Conservation (phyloP, 2,113 vertebrate species). For the Rutilus rutilus region DNA sequence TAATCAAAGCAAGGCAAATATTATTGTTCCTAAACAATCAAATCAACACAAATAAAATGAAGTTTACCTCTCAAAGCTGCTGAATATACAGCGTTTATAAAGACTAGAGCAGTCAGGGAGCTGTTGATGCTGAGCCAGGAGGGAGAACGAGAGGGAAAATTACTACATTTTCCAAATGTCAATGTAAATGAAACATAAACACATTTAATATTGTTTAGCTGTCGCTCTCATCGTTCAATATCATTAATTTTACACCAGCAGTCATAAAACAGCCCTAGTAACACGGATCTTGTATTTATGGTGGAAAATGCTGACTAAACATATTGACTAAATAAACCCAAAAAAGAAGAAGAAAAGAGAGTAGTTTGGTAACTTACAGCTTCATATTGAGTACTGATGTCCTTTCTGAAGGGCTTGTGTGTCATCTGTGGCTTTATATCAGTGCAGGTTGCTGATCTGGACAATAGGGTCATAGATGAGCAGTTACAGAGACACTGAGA, state of each 20-base stretch:
- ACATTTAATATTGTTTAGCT: not conserved
- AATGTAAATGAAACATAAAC: conserved; percentile 1
- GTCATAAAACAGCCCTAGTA: not conserved
- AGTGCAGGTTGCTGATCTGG: conserved; percentile 12
- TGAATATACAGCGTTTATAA: conserved; percentile 57
- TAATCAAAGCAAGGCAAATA: not conserved
- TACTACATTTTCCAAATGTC: conserved; percentile 8
- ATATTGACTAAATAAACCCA: not conserved
- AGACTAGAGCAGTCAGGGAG: conserved; percentile 50
- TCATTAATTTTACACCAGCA: not conserved
- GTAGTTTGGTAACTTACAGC: conserved; percentile 62
- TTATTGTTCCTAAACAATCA: not conserved
- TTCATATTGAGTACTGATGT: conserved; percentile 64
- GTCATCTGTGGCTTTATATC: conserved; percentile 42
- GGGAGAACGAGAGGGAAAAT: not conserved
- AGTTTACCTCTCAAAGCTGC: conserved; percentile 67
- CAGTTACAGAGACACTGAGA: conserved; percentile 9
- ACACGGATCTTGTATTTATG: not conserved
- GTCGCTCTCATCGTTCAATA: not conserved
- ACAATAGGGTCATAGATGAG: conserved; percentile 40
- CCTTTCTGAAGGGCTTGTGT: not conserved
- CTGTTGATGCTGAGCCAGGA: conserved; percentile 55
- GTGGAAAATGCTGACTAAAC: conserved; percentile 1
- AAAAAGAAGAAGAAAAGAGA: conserved; percentile 6
- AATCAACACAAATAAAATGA: not conserved